Evolutionary conservation across 2,797 vertebrate genomes (phyloP), one percentile per base, ranked within the genome.

Genomic region (Falco peregrinus): DNA sequence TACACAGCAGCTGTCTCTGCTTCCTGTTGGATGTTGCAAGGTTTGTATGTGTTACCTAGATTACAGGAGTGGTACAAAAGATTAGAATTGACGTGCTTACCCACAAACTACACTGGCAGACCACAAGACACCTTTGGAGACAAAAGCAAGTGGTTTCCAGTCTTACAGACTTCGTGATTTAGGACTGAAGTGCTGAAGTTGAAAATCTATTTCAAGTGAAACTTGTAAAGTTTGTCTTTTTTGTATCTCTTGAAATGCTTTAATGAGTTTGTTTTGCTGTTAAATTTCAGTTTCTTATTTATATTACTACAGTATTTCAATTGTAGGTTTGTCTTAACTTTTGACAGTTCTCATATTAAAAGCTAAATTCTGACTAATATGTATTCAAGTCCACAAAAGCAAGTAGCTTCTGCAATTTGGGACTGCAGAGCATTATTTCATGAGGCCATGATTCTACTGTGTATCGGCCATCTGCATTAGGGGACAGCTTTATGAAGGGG

Each of bases 21-120:
- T 98, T 98, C 97, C 97, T 98, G 97, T 93, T 97, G 95, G 90
- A 94, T 97, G 91, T 97, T 97, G 96, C 97, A 97, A 97, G 86
- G 80, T 93, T 96, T 60, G 85, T 89, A 73, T 98, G 96, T 97
- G 94, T 94, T 95, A 89, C 90, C 84, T 97, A 97, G 97, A 98
- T 98, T 97, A 97, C 93, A 96, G 96, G 96, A 93, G 91, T 97
- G 96, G 81, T 92, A 95, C 70, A 81, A 92, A 96, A 97, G 96
- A 97, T 97, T 96, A 97, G 91, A 93, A 95, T 91, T 96, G 78
- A 95, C 84, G 29, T 96, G 65, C 88, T 96, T 97, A 85, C 84
- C 94, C 95, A 79, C 96, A 97, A 70, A 94, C 92, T 96, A 91
- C 73, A 45, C 87, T 97, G 90, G 93, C 90, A 95, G 60, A 97